Evolutionary conservation across 30 jellyfish, hydroid and myxozoan genomes (phyloP), one percentile per base, ranked within the genome.

Genomic region (Turritopsis rubra): DNA sequence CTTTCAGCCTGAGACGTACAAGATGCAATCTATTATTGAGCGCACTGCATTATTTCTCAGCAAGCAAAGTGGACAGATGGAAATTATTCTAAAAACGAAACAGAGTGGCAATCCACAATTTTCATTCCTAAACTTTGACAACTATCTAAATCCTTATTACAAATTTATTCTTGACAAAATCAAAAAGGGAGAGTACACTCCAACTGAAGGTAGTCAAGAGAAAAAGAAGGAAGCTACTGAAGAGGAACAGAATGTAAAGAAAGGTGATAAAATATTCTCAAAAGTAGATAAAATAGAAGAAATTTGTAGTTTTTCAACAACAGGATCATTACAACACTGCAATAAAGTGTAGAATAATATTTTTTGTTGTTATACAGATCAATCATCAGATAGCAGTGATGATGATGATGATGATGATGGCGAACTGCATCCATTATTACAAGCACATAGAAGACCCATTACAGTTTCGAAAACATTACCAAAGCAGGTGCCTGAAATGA

Each of bases 101-200:
- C 99, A 93, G 81, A 85, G 96, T 52, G 99, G 99, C 27, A 93
- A 93, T 75, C 96, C 96, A 0, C 99, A 93, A 72, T 93, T 93
- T 80, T 96, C 81, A 30, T 93, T 93, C 52, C 86, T 93, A 19
- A 88, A 86, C 73, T 93, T 41, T 75, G 99, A 93, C 79, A 88
- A 93, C 75, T 93, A 95, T 91, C 87, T 93, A 52, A 93, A 93
- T 68, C 96, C 99, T 19, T 93, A 88, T 85, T 93, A 93, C 90
- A 93, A 83, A 75, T 76, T 84, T 68, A 77, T 93, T 27, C 82
- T 93, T 84, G 84, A 66, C 9, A 85, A 88, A 60, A 88, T 88
- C 31, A 82, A 80, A 66, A 86, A 72, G 52, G 96, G 96, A 52
- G 80, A 74, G 18, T 93, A 88, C 85, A 88, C 23, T 21, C 79